Percentiles rank a stretch among this genome's conserved stretches.
Conservation (phyloP, 2,797 vertebrate species). For the Sebastes variabilis region DNA sequence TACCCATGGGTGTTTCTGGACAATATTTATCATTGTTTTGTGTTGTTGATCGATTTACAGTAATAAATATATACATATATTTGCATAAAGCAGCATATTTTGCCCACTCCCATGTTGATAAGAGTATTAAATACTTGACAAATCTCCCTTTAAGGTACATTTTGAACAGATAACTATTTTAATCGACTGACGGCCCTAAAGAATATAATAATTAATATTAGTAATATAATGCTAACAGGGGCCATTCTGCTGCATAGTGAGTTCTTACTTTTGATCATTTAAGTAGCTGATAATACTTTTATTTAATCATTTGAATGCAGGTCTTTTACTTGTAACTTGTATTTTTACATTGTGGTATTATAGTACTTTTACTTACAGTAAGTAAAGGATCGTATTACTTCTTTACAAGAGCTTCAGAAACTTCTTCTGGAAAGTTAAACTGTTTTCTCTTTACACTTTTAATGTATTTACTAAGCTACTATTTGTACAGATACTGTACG, state of each 20-base stretch:
- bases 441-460: not conserved
- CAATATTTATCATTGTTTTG: too few species aligned
- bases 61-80: too few species aligned
- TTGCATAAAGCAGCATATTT: too few species aligned
- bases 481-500: not conserved
- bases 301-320: not conserved
- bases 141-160: too few species aligned
- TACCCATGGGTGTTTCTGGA: too few species aligned
- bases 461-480: not conserved
- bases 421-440: not conserved
- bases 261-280: not conserved
- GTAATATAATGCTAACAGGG: not conserved
- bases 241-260: not conserved
- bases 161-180: too few species aligned
- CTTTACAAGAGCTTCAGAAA: not conserved
- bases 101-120: too few species aligned
- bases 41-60: too few species aligned
- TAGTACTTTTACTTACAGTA: not conserved
- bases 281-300: not conserved
- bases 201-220: not conserved
- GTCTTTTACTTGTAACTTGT: not conserved
- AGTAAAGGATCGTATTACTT: not conserved
- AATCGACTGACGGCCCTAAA: too few species aligned
- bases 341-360: not conserved
- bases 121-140: too few species aligned